Percentiles rank a stretch among this genome's conserved stretches.
Conservation (phyloP, 1,140 invertebrate species). For the Gryllus bimaculatus region DNA sequence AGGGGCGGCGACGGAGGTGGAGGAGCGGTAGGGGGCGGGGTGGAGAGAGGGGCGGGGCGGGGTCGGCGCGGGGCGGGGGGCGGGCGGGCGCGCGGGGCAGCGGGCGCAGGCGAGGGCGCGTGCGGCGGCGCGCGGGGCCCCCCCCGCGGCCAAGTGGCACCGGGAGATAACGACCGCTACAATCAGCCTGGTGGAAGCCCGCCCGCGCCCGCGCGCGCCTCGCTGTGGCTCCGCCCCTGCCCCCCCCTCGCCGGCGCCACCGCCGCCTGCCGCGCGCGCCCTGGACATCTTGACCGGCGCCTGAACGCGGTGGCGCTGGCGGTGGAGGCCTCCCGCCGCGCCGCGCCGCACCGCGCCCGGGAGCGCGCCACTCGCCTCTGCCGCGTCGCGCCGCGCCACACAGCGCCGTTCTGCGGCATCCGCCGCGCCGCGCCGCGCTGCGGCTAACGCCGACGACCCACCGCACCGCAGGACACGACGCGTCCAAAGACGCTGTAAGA, state of each 20-base stretch:
- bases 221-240: too few relatives aligned
- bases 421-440: too few relatives aligned
- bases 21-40: constrained; percentile 16
- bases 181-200: not conserved
- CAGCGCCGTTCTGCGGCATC: not conserved
- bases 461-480: too few relatives aligned
- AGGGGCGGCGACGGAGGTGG: constrained; percentile 16
- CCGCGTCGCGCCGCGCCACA: not conserved
- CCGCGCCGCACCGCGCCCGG: not conserved
- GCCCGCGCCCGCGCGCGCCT: too few relatives aligned
- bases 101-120: not conserved
- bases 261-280: not conserved
- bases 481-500: too few relatives aligned
- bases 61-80: too few relatives aligned
- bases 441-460: too few relatives aligned
- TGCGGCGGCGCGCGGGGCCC: too few relatives aligned
- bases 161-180: constrained; percentile 2
- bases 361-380: not conserved
- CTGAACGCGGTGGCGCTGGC: not conserved
- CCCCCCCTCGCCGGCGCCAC: too few relatives aligned
- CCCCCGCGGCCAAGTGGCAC: not conserved
- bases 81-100: constrained; percentile 17
- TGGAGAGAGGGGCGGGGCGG: not conserved
- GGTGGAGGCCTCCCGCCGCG: too few relatives aligned
- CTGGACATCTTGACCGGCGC: not conserved